Percentiles rank a stretch among this genome's conserved stretches.
phyloP scores from a whole-genome alignment of 2,888 invertebrate species.

The Chymomyza amoena region DNA sequence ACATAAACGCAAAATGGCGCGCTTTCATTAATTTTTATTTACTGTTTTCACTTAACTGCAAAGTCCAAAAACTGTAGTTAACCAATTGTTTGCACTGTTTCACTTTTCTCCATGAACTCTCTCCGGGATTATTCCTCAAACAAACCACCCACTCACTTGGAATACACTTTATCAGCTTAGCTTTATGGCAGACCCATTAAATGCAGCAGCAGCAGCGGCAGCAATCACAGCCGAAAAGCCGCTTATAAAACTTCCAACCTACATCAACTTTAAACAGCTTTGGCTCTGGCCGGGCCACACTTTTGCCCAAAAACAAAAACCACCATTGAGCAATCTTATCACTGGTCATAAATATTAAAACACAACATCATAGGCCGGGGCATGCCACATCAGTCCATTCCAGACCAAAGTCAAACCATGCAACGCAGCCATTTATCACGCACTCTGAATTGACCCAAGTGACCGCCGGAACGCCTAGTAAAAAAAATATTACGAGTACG shows the following conservation, averaged over 20 bases:
- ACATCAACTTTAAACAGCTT: conserved; percentile 62
- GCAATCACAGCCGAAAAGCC: conserved; percentile 26
- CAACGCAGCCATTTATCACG: conserved; percentile 69
- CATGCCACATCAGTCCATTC: conserved; percentile 1
- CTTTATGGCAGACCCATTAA: neutral
- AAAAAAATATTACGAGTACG: neutral
- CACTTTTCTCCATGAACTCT: neutral
- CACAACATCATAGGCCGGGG: conserved; percentile 15
- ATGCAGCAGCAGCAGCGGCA: conserved; percentile 11
- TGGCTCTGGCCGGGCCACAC: conserved; percentile 26
- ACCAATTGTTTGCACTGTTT: neutral
- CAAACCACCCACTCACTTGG: conserved; percentile 1
- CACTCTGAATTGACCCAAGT: conserved; percentile 63
- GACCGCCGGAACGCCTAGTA: conserved; percentile 42
- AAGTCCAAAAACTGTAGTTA: neutral
- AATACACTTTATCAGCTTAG: neutral
- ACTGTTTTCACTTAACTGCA: too few relatives aligned
- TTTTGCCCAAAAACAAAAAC: conserved; percentile 30
- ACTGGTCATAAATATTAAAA: conserved; percentile 61
- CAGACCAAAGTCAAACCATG: conserved; percentile 40
- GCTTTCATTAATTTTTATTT: too few relatives aligned
- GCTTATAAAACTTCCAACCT: conserved; percentile 65
- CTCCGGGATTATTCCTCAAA: neutral
- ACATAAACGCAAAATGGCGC: too few relatives aligned
- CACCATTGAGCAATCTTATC: conserved; percentile 69